Percentiles rank a stretch among this genome's conserved stretches.
Evolutionary conservation across 2,888 invertebrate species (phyloP).

Genomic region (Melanophora roralis): DNA sequence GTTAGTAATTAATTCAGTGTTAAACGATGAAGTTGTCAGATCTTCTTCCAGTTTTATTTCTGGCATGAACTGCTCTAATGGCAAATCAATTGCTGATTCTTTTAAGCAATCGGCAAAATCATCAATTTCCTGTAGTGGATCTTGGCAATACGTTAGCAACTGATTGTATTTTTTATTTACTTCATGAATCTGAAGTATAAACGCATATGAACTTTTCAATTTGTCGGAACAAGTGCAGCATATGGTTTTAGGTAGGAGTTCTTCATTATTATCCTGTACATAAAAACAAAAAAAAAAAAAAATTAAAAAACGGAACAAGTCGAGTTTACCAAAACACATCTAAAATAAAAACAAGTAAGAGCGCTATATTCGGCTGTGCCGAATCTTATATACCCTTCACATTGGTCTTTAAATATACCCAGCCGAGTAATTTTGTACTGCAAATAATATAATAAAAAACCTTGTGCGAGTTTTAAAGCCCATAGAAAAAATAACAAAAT

Average conservation of each 20-base stretch:
- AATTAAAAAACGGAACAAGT: too few species aligned
- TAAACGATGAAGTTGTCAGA: constrained; percentile 19
- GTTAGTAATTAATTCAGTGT: neutral
- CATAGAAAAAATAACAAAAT: too few species aligned
- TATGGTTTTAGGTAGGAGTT: constrained; percentile 67
- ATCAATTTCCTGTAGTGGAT: constrained; percentile 28
- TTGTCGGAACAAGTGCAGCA: constrained; percentile 67
- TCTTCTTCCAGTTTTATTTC: constrained; percentile 66
- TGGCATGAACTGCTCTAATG: constrained; percentile 41
- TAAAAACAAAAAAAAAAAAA: too few species aligned
- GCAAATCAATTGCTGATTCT: constrained; percentile 71
- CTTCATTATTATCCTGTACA: constrained; percentile 18
- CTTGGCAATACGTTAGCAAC: constrained; percentile 15
- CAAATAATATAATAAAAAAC: too few species aligned
- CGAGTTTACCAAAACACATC: too few species aligned
- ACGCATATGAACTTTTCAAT: constrained; percentile 67
- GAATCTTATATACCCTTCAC: too few species aligned
- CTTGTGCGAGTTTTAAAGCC: too few species aligned
- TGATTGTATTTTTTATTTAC: constrained; percentile 62
- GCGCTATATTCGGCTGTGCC: too few species aligned
- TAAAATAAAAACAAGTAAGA: too few species aligned
- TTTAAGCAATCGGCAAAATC: constrained; percentile 66
- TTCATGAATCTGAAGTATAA: constrained; percentile 67
- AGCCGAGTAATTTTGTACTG: too few species aligned
- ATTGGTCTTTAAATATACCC: too few species aligned